A percentile compares a stretch with the other conserved stretches of the same genome.
Conservation (phyloP, 2,113 vertebrate species). For the Ploceus nigricollis region DNA sequence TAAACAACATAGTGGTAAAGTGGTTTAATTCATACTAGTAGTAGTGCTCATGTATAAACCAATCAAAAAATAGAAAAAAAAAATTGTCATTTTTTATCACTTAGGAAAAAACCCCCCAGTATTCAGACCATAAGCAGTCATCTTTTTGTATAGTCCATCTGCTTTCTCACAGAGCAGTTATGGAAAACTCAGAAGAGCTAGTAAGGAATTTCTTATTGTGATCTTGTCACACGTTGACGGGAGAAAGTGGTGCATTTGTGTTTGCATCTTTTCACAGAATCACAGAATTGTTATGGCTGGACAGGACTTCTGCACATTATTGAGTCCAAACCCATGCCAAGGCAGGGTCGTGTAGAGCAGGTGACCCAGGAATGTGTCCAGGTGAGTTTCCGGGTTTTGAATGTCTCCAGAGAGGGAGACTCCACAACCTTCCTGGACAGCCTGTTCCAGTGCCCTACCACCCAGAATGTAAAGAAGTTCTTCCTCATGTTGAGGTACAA, state of each 20-base stretch:
- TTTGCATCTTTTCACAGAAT: neutral
- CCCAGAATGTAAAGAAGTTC: neutral
- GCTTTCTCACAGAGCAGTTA: neutral
- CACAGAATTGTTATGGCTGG: neutral
- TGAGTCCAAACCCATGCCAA: neutral
- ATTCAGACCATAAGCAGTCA: neutral
- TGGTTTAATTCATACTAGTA: neutral
- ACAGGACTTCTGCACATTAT: neutral
- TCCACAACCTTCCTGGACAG: neutral
- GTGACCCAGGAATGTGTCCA: neutral
- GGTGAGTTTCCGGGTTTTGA: neutral
- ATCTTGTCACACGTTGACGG: neutral
- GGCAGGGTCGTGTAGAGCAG: neutral
- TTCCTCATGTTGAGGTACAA: neutral
- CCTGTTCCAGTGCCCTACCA: neutral
- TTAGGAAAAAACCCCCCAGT: neutral
- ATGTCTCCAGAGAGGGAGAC: neutral
- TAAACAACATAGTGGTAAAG: neutral
- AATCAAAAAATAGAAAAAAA: neutral
- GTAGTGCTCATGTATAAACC: neutral
- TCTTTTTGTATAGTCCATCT: neutral
- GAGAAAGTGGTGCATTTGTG: neutral
- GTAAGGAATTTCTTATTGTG: neutral
- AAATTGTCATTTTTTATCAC: neutral
- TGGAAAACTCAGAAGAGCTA: neutral